Evolutionary conservation across 1,140 invertebrate species (phyloP).

Genomic region (Scaptodrosophila lebanonensis): DNA sequence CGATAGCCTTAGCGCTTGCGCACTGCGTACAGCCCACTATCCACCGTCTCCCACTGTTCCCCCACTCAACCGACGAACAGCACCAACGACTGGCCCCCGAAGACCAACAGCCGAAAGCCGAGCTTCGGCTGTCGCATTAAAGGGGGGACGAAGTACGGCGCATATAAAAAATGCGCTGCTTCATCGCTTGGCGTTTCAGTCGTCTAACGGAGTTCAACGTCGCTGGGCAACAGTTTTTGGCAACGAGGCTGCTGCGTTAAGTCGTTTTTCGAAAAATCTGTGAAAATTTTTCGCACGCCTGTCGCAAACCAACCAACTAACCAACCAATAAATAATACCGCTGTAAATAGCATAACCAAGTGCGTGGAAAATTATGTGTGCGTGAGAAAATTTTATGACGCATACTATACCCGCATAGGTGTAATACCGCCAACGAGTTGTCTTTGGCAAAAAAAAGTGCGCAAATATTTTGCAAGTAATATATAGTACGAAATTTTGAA

Average conservation of each 20-base stretch:
- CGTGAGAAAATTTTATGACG: constrained; percentile 5
- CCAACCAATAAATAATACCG: no score
- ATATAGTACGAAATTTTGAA: constrained; percentile 10
- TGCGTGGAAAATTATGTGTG: constrained; percentile 18
- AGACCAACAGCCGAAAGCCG: constrained; percentile 18
- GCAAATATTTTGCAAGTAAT: constrained; percentile 9
- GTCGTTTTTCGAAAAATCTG: constrained; percentile 6
- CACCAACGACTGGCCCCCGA: no score
- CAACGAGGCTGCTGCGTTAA: constrained; percentile 24
- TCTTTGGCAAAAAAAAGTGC: constrained; percentile 8
- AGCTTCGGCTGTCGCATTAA: constrained; percentile 46
- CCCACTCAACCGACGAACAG: no score
- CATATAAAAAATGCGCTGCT: constrained; percentile 57
- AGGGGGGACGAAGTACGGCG: constrained; percentile 10
- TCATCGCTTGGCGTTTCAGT: constrained; percentile 51
- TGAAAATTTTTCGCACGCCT: constrained; percentile 6
- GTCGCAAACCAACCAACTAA: constrained; percentile 9
- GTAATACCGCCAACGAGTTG: constrained; percentile 7
- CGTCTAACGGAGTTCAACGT: constrained; percentile 65
- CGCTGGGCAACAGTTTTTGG: constrained; percentile 45
- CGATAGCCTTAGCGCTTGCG: constrained; percentile 37
- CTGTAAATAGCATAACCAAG: constrained; percentile 54
- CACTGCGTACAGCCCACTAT: constrained; percentile 17
- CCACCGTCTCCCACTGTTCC: no score
- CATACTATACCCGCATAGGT: not conserved